A percentile compares a stretch with the other conserved stretches of the same genome.
These are phyloP conservation scores for Falco peregrinus DNA, from an alignment of 2,797 vertebrate genomes.

Conservation along the genomic window DNA sequence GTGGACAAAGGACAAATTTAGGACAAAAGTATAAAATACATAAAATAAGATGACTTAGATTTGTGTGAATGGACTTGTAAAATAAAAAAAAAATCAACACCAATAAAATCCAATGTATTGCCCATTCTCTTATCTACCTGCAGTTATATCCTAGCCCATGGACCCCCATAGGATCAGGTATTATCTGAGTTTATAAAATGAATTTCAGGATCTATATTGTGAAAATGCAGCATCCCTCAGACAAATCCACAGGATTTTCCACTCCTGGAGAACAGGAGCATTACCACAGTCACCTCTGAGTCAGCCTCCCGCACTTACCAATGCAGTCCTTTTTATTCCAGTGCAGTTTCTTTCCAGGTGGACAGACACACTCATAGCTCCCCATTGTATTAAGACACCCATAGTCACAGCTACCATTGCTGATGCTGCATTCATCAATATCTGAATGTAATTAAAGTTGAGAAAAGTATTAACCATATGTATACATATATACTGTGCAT, in stretches of 20 bases:
- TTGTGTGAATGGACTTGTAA: neutral
- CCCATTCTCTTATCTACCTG: accelerated
- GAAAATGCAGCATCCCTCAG: neutral
- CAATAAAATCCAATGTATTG: neutral
- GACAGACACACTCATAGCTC: constrained; percentile 90
- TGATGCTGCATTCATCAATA: constrained; percentile 95
- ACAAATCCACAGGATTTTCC: neutral
- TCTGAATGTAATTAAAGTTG: constrained; percentile 75
- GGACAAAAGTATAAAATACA: neutral
- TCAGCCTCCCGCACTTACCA: constrained; percentile 77
- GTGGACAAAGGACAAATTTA: neutral
- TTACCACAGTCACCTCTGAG: neutral
- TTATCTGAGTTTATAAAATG: neutral
- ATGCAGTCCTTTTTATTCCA: constrained; percentile 97
- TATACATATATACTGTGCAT: neutral
- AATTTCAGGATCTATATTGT: neutral
- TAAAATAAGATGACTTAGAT: neutral
- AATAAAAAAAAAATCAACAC: neutral
- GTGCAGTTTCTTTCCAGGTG: constrained; percentile 87
- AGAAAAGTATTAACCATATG: neutral
- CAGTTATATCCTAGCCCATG: neutral
- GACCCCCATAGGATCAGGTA: neutral
- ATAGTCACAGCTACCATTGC: constrained; percentile 89
- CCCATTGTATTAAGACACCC: constrained; percentile 91
- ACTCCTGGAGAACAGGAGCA: neutral